Evolutionary conservation across 2,888 invertebrate genomes (phyloP).

Genomic region (Cantharis flavilabris): DNA sequence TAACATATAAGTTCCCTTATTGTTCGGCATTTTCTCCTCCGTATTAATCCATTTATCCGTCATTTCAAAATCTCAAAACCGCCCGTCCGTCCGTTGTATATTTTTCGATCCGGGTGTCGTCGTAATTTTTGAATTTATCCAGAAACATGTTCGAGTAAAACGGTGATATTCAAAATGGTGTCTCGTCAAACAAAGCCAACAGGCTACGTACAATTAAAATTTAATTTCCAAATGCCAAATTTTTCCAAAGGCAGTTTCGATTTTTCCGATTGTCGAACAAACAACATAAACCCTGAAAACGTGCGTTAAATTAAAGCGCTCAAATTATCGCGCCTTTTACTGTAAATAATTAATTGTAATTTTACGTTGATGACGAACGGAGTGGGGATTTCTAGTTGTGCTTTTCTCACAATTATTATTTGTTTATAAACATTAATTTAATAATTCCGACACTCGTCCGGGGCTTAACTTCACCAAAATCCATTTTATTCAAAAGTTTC

Average conservation of each 20-base stretch:
- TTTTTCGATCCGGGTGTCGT: neutral
- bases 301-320: slow-evolving; percentile 8
- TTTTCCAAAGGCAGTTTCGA: neutral
- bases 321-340: slow-evolving; percentile 23
- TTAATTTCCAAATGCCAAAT: neutral
- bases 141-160: slow-evolving; percentile 33
- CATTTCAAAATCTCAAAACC: neutral
- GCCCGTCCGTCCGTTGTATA: neutral
- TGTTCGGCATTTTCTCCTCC: neutral
- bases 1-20: slow-evolving; percentile 16
- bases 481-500: neutral
- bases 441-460: neutral
- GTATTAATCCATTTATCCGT: neutral
- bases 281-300: neutral
- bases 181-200: slow-evolving; percentile 56
- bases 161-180: slow-evolving; percentile 71
- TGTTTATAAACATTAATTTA: neutral
- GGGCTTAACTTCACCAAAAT: neutral
- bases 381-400: slow-evolving; percentile 27
- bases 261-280: neutral
- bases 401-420: slow-evolving; percentile 2
- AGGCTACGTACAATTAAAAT: slow-evolving; percentile 12
- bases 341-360: slow-evolving; percentile 25
- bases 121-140: neutral
- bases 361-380: slow-evolving; percentile 14